Percentiles rank a stretch among this genome's conserved stretches.
These are phyloP conservation scores for Cheirogaleus medius DNA, from an alignment of 2,113 vertebrate genomes.

Conservation along the genomic window DNA sequence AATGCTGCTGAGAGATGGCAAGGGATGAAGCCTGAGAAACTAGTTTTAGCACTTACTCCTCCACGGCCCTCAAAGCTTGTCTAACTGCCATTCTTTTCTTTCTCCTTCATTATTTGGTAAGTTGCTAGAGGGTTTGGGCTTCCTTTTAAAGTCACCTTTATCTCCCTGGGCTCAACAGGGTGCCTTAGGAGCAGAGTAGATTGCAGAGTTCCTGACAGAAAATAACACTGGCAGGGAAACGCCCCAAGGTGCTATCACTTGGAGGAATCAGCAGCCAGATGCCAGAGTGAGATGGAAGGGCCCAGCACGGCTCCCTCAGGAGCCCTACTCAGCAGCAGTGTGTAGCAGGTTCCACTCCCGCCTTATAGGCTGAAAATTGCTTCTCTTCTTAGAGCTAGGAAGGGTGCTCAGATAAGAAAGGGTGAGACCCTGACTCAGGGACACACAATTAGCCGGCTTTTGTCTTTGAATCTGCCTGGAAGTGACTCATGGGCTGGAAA, in stretches of 20 bases:
- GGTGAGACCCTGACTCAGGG: constrained; percentile 68
- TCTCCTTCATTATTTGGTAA: background rate
- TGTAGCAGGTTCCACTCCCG: background rate
- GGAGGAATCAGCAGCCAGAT: background rate
- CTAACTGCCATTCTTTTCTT: background rate
- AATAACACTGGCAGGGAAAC: background rate
- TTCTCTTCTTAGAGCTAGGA: constrained; percentile 32
- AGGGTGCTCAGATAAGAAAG: constrained; percentile 45
- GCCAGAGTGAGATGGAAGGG: background rate
- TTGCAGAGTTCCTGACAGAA: background rate
- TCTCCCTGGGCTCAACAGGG: background rate
- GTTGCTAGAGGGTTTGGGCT: background rate
- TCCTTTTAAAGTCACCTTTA: background rate
- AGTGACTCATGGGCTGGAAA: constrained; percentile 71
- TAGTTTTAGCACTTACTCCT: background rate
- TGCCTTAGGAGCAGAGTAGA: background rate
- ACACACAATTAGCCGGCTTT: constrained; percentile 60
- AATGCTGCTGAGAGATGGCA: background rate
- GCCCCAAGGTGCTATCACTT: background rate
- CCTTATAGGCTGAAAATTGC: background rate
- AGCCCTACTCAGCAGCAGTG: background rate
- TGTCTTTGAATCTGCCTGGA: constrained; percentile 72
- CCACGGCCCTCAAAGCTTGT: background rate
- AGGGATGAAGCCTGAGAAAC: background rate
- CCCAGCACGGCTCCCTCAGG: background rate